Evolutionary conservation across 2,888 invertebrate species (phyloP).

Genomic region (Pseudeuparius sepicola): DNA sequence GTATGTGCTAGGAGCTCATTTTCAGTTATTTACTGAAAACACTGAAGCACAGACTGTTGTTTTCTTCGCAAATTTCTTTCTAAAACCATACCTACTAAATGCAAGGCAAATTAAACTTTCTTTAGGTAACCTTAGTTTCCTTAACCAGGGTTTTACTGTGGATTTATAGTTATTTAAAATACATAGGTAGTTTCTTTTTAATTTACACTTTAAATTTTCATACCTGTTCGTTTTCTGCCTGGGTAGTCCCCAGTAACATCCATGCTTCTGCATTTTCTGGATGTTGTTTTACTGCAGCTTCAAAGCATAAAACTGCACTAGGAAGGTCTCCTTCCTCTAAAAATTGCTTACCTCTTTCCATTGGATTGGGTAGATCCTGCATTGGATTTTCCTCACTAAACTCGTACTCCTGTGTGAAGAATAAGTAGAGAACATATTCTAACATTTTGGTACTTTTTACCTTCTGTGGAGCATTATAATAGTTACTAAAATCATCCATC

Average conservation of each 20-base stretch:
- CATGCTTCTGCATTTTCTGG: constrained; percentile 73
- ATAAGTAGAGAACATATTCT: constrained; percentile 1
- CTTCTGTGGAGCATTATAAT: constrained; percentile 50
- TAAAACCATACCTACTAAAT: too few species aligned
- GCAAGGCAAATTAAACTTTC: too few species aligned
- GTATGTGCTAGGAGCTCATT: too few species aligned
- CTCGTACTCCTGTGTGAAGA: constrained; percentile 51
- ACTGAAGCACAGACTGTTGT: too few species aligned
- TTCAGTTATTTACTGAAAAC: too few species aligned
- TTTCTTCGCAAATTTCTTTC: too few species aligned
- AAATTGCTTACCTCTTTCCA: constrained; percentile 77
- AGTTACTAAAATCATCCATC: constrained; percentile 57
- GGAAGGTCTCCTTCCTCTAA: constrained; percentile 84
- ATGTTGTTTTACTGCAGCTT: constrained; percentile 82
- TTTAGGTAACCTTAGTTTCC: too few species aligned
- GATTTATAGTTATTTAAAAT: background rate
- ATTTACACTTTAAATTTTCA: background rate
- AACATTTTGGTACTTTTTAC: constrained; percentile 29
- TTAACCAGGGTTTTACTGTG: too few species aligned
- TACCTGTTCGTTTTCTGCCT: constrained; percentile 94
- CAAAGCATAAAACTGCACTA: constrained; percentile 92
- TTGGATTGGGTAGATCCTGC: constrained; percentile 62
- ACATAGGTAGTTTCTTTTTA: background rate
- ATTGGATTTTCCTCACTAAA: constrained; percentile 83
- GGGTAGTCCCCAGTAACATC: constrained; percentile 81